phyloP scores from a whole-genome alignment of 2,888 invertebrate genomes.

The Dioctria linearis region DNA sequence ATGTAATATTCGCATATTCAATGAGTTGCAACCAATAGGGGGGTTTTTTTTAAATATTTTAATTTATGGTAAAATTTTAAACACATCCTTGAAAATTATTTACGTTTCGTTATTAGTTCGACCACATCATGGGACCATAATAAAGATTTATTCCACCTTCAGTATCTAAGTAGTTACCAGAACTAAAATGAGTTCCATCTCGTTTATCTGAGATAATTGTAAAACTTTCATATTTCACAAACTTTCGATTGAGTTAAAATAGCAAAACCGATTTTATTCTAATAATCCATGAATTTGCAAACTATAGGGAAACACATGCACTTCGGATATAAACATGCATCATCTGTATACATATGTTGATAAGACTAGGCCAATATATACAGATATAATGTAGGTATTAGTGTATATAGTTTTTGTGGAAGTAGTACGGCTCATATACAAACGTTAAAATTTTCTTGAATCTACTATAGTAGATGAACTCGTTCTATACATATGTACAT shows the following conservation, averaged over 20 bases:
- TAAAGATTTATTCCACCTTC: not conserved
- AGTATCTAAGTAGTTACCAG: not conserved
- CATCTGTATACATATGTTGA: not conserved
- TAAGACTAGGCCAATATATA: not conserved
- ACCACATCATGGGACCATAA: too few species aligned
- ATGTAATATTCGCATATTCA: too few species aligned
- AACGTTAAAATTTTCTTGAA: not conserved
- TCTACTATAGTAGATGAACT: not conserved
- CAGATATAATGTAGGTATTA: too few species aligned
- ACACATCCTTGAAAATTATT: too few species aligned
- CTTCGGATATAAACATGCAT: not conserved
- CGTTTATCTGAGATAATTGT: not conserved
- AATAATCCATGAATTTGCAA: conserved; percentile 11
- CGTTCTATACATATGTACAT: not conserved
- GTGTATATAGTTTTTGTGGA: too few species aligned
- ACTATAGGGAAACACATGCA: conserved; percentile 2
- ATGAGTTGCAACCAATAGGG: too few species aligned
- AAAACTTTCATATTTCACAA: conserved; percentile 7
- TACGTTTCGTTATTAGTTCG: too few species aligned
- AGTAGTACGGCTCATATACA: not conserved
- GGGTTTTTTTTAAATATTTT: too few species aligned
- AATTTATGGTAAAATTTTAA: too few species aligned
- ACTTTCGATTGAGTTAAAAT: conserved; percentile 10
- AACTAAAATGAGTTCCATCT: not conserved
- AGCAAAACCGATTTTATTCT: conserved; percentile 20